Conservation (phyloP, 2,888 invertebrate genomes). For the Amphimallon solstitiale region DNA sequence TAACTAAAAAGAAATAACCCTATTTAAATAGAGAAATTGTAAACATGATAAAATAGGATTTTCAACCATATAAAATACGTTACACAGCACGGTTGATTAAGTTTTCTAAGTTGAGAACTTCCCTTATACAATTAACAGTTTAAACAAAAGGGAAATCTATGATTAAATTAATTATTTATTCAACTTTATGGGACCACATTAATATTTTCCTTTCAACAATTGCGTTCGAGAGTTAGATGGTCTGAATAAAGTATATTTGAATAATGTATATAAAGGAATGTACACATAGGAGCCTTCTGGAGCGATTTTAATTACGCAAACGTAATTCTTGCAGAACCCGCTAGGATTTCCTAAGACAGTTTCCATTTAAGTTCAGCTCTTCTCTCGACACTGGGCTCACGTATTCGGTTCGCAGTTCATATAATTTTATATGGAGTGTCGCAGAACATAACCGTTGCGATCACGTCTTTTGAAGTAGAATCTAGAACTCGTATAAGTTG, state of each 20-base stretch:
- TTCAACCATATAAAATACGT: too few relatives aligned
- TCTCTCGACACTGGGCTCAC: slow-evolving; percentile 8
- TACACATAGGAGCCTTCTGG: slow-evolving; percentile 16
- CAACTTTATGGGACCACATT: slow-evolving; percentile 2
- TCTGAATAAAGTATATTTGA: slow-evolving; percentile 29
- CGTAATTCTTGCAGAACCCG: slow-evolving; percentile 29
- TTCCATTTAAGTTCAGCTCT: slow-evolving; percentile 6
- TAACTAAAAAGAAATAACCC: too few relatives aligned
- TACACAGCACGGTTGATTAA: too few relatives aligned
- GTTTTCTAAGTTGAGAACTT: not conserved
- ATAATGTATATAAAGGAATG: slow-evolving; percentile 28
- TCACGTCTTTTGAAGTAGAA: slow-evolving; percentile 10
- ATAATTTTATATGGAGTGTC: slow-evolving; percentile 14
- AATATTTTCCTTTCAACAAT: slow-evolving; percentile 16
- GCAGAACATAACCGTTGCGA: slow-evolving; percentile 14
- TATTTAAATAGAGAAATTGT: too few relatives aligned
- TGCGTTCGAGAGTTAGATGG: not conserved
- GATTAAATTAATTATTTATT: slow-evolving; percentile 30
- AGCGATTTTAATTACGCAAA: slow-evolving; percentile 35
- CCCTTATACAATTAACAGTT: slow-evolving; percentile 3
- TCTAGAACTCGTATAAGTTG: not conserved
- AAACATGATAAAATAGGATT: too few relatives aligned
- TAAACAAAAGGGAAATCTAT: slow-evolving; percentile 15
- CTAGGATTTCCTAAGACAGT: slow-evolving; percentile 34
- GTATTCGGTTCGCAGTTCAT: slow-evolving; percentile 24